phyloP scores from a whole-genome alignment of 2,888 invertebrate genomes.

The Ethmia dodecea region DNA sequence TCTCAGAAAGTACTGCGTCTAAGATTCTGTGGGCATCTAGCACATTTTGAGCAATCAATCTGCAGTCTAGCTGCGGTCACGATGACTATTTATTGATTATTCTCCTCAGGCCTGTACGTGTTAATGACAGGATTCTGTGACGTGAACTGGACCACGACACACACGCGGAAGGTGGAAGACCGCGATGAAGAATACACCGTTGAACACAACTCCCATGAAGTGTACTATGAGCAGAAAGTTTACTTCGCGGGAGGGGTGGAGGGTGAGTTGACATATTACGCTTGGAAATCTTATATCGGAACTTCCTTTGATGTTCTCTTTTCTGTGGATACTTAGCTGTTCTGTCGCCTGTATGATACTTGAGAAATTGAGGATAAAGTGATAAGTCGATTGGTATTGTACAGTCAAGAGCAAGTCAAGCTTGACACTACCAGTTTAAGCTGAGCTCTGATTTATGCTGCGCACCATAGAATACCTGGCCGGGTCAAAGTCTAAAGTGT shows the following conservation, averaged over 20 bases:
- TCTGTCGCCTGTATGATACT: too few species aligned
- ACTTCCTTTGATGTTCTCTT: too few species aligned
- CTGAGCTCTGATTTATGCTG: too few species aligned
- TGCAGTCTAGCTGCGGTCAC: too few species aligned
- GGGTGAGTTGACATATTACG: neutral
- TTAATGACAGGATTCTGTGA: constrained; percentile 70
- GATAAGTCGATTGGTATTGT: too few species aligned
- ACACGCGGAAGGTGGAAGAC: constrained; percentile 33
- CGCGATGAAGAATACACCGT: constrained; percentile 36
- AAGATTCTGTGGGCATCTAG: neutral
- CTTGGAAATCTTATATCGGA: neutral
- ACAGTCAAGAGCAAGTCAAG: too few species aligned
- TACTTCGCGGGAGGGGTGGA: constrained; percentile 26
- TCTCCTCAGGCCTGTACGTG: constrained; percentile 65
- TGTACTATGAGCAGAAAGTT: constrained; percentile 20
- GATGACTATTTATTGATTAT: neutral
- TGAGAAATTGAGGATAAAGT: too few species aligned
- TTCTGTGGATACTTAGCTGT: too few species aligned
- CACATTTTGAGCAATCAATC: neutral
- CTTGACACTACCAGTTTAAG: too few species aligned
- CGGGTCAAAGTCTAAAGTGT: too few species aligned
- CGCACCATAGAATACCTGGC: too few species aligned
- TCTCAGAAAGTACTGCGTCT: neutral
- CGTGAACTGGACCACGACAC: constrained; percentile 64
- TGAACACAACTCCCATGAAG: constrained; percentile 65